phyloP scores from a whole-genome alignment of 1,140 invertebrate species.

The Portunus trituberculatus region DNA sequence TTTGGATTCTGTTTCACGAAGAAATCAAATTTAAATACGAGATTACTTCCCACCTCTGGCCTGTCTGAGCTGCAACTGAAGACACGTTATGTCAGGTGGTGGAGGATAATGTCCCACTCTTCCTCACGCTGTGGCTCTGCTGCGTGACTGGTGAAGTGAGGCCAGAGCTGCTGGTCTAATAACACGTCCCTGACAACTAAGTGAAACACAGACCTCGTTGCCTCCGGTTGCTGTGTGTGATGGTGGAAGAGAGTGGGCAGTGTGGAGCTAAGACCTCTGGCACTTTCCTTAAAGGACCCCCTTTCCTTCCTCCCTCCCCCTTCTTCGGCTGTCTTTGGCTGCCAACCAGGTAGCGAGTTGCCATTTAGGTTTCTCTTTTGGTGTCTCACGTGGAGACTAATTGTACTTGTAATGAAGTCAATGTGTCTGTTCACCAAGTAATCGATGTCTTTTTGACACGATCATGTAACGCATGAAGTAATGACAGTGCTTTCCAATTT shows the following conservation, averaged over 20 bases:
- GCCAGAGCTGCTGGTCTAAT: background rate
- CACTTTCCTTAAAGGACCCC: background rate
- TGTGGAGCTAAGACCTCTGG: background rate
- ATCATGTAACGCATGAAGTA: background rate
- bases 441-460: background rate
- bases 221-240: background rate
- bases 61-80: background rate
- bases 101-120: background rate
- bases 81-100: background rate
- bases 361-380: constrained; percentile 13
- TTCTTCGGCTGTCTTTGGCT: background rate
- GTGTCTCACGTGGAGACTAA: background rate
- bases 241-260: background rate
- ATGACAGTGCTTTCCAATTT: background rate
- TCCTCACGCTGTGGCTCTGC: background rate
- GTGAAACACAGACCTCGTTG: background rate
- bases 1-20: background rate
- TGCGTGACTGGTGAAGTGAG: background rate
- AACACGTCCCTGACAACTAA: background rate
- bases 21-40: background rate
- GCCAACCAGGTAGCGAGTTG: constrained; percentile 35
- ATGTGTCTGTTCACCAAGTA: background rate
- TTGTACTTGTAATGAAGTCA: background rate
- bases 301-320: background rate
- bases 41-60: background rate